Base-by-base conservation (phyloP, 2,113 vertebrate genomes). In the Etia nguti region DNA sequence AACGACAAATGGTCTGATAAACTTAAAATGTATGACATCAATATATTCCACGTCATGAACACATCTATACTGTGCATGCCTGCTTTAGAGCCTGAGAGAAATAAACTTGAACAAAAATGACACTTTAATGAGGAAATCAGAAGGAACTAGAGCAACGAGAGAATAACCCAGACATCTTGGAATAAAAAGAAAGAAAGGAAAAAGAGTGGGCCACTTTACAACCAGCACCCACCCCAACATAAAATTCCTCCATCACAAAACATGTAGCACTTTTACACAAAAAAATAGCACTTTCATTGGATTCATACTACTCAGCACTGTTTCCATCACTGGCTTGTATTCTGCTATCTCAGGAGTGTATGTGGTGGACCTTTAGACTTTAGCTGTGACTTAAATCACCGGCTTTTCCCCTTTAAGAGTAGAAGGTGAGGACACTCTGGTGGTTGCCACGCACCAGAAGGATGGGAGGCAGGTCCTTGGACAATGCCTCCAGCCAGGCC, bases 351-450 rank as follows among this genome's bases (percentile, higher is more conserved):
- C 82, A 86, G 84, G 82, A 89, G 89, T 92, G 88, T 90, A 38
- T 91, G 85, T 90, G 82, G 41, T 92, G 87, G 88, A 82, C 85
- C 85, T 62, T 55, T 56, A 77, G 50, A 59, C 84, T 80, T 90
- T 79, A 85, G 85, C 86, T 90, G 80, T 73, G 8, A 80, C 55
- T 83, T 80, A 89, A 82, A 80, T 89, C 34, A 65, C 60, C 20
- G 4, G 10, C 10, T 15, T 68, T 68, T 68, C 36, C 62, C 36
- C 62, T 68, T 73, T 98, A 99, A 4, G 99, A 99, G 92, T 99
- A 99, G 96, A 99, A 99, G 59, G 98, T 99, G 90, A 99, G 98
- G 91, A 99, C 99, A 15, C 98, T 99, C 97, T 99, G 99, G 91
- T 99, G 99, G 96, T 99, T 99, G 56, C 98, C 99, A 43, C 99